phyloP scores from a whole-genome alignment of 23 tunicate species.

The Diplosoma virens region DNA sequence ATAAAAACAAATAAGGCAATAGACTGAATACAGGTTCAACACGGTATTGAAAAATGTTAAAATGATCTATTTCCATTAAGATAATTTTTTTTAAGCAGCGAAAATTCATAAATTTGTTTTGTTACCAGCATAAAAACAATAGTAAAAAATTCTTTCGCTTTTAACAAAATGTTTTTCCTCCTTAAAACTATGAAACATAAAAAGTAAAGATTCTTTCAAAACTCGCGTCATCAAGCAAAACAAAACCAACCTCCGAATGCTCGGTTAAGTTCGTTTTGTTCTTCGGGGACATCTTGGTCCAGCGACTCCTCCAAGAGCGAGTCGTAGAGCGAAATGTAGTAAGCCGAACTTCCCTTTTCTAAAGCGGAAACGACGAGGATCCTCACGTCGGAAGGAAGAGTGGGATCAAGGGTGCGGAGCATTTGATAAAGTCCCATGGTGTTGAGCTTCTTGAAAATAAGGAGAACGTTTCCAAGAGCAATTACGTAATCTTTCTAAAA shows the following conservation, averaged over 20 bases:
- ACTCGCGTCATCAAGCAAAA: too few species aligned
- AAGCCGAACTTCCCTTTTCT: conserved; percentile 32
- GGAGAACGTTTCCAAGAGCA: conserved; percentile 31
- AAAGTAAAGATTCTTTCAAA: too few species aligned
- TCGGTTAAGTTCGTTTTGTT: background rate
- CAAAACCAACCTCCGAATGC: conserved; percentile 15
- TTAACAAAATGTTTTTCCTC: too few species aligned
- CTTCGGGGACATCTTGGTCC: conserved; percentile 24
- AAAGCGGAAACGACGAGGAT: conserved; percentile 41
- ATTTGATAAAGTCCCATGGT: conserved; percentile 30
- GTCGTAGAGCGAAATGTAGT: conserved; percentile 46
- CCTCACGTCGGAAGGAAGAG: conserved; percentile 37
- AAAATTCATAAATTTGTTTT: too few species aligned
- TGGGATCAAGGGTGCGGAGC: conserved; percentile 38
- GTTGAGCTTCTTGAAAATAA: conserved; percentile 34
- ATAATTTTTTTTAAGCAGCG: too few species aligned
- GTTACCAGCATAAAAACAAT: too few species aligned
- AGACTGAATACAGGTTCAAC: too few species aligned
- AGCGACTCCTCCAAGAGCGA: conserved; percentile 34
- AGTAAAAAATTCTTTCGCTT: too few species aligned
- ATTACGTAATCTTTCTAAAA: conserved; percentile 46
- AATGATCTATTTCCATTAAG: too few species aligned
- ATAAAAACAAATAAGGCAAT: too few species aligned
- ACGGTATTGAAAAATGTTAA: too few species aligned
- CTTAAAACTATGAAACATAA: too few species aligned